These are phyloP conservation scores for Maccullochella peelii DNA, from an alignment of 2,113 vertebrate species.

Conservation along the genomic window DNA sequence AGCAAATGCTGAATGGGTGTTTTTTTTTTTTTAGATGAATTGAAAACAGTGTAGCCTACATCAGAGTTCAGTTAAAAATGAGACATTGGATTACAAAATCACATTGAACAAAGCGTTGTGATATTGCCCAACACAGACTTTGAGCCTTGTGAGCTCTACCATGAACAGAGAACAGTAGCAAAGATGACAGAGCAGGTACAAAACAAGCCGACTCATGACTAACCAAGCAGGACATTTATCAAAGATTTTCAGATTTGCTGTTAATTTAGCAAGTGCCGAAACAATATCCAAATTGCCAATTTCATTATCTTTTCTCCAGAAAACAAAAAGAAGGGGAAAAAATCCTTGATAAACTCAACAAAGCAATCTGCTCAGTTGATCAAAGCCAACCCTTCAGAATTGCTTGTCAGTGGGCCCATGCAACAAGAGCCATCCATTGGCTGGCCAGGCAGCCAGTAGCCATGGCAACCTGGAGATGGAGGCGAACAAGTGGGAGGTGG, in stretches of 20 bases:
- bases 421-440: constrained; percentile 74
- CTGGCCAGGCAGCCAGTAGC: constrained; percentile 77
- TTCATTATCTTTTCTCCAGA: constrained; percentile 4
- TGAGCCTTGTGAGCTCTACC: constrained; percentile 26
- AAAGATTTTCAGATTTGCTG: constrained; percentile 77
- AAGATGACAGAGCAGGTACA: constrained; percentile 61
- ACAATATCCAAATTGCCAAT: constrained; percentile 54
- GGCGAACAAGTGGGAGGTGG: constrained; percentile 62
- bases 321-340: not conserved
- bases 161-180: constrained; percentile 53
- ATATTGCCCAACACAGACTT: constrained; percentile 31
- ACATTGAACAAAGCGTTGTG: constrained; percentile 45
- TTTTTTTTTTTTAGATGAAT: constrained; percentile 7
- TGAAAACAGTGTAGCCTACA: constrained; percentile 9
- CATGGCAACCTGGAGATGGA: constrained; percentile 81
- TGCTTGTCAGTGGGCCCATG: constrained; percentile 76
- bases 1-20: constrained; percentile 22
- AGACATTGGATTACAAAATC: constrained; percentile 54
- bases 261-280: constrained; percentile 38
- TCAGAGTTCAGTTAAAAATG: constrained; percentile 39
- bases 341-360: constrained; percentile 83
- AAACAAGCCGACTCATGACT: constrained; percentile 48
- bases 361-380: constrained; percentile 78
- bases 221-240: constrained; percentile 78
- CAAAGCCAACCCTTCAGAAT: constrained; percentile 69